Evolutionary conservation across 1,140 invertebrate species (phyloP).

Genomic region (Contarinia nasturtii): DNA sequence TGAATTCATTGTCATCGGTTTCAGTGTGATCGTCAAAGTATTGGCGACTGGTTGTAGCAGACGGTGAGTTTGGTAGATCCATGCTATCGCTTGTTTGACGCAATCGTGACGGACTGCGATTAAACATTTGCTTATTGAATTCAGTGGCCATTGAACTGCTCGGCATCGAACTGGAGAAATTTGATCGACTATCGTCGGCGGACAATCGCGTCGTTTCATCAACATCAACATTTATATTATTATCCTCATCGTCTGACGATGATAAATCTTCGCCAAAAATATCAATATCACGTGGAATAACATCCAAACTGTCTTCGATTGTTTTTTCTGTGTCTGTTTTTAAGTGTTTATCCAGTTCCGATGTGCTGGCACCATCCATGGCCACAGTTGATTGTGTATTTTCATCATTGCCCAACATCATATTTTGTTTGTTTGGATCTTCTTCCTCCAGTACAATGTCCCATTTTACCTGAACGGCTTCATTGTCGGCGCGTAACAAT

Average conservation of each 20-base stretch:
- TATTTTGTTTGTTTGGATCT: constrained; percentile 30
- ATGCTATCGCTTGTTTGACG: background rate
- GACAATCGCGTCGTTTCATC: constrained; percentile 62
- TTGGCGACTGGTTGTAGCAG: background rate
- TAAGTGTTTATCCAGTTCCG: background rate
- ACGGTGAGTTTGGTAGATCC: background rate
- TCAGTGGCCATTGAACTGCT: constrained; percentile 18
- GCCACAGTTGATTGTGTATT: background rate
- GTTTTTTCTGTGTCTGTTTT: background rate
- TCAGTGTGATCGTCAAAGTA: background rate
- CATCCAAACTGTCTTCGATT: constrained; percentile 1
- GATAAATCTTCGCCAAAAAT: constrained; percentile 78
- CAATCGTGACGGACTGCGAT: constrained; percentile 8
- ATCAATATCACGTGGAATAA: constrained; percentile 45
- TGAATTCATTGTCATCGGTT: background rate
- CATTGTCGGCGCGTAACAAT: constrained; percentile 76
- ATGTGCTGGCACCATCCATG: background rate
- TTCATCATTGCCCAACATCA: background rate
- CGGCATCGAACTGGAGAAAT: constrained; percentile 5
- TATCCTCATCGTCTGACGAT: constrained; percentile 60
- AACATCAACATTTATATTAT: constrained; percentile 51
- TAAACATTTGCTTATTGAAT: constrained; percentile 17
- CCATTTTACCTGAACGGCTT: constrained; percentile 77
- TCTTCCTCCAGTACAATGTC: constrained; percentile 87
- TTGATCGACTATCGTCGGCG: constrained; percentile 42